Percentiles rank a stretch among this genome's conserved stretches.
These are phyloP conservation scores for Thamnophis sirtalis DNA, from an alignment of 2,113 vertebrate species.

Conservation along the genomic window DNA sequence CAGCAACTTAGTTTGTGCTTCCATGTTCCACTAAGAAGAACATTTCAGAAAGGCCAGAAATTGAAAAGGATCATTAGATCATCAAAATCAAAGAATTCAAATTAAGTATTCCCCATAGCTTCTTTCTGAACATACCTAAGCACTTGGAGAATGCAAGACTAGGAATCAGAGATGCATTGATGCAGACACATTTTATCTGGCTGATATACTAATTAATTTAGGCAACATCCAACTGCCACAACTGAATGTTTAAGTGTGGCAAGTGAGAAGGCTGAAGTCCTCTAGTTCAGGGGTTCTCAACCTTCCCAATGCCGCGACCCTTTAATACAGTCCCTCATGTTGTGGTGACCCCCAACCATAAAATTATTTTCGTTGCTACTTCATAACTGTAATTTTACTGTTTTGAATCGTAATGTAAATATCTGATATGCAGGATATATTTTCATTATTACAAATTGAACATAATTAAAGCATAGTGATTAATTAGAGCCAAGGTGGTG, in stretches of 20 bases:
- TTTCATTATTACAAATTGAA: too few relatives aligned
- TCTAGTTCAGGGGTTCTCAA: too few relatives aligned
- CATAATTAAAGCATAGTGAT: too few relatives aligned
- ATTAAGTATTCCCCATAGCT: background rate
- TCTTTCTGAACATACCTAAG: background rate
- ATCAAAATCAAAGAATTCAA: background rate
- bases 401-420: too few relatives aligned
- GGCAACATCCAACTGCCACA: background rate
- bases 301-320: too few relatives aligned
- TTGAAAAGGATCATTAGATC: background rate
- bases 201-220: background rate
- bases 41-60: background rate
- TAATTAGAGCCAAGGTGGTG: too few relatives aligned
- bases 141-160: background rate
- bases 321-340: too few relatives aligned
- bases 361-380: too few relatives aligned
- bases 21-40: background rate
- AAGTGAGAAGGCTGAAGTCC: background rate
- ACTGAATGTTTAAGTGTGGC: background rate
- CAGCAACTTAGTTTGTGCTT: background rate
- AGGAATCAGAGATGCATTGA: background rate
- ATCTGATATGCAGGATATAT: too few relatives aligned
- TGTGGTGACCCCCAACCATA: too few relatives aligned
- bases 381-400: too few relatives aligned
- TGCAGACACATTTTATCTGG: background rate